Percentiles rank a stretch among this genome's conserved stretches.
phyloP scores from a whole-genome alignment of 2,113 vertebrate species.

The Globicephala melas region DNA sequence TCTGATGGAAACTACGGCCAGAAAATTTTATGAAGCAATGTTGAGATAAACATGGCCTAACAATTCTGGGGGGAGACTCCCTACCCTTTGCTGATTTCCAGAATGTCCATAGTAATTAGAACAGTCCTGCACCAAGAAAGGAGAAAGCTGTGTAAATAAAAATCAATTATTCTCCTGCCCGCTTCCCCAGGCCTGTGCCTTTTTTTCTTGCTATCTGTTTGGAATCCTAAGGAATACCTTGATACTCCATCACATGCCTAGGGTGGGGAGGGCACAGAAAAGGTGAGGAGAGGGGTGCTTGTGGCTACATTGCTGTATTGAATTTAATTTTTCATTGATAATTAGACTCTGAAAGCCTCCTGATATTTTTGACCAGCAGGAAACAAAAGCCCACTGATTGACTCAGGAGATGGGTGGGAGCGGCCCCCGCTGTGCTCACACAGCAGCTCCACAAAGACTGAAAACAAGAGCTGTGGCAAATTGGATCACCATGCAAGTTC shows the following conservation, averaged over 20 bases:
- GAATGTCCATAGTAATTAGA: constrained; percentile 88
- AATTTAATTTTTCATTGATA: constrained; percentile 91
- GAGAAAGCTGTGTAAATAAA: constrained; percentile 59
- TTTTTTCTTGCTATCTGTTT: constrained; percentile 82
- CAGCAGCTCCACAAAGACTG: constrained; percentile 88
- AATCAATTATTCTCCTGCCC: constrained; percentile 64
- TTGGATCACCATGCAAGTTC: constrained; percentile 94
- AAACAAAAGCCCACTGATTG: constrained; percentile 90
- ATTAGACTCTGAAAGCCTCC: constrained; percentile 91
- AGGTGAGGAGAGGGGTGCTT: constrained; percentile 75
- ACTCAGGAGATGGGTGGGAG: constrained; percentile 87
- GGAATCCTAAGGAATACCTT: constrained; percentile 90
- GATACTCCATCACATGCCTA: constrained; percentile 79
- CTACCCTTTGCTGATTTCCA: constrained; percentile 83
- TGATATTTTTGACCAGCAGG: constrained; percentile 90
- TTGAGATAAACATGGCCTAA: constrained; percentile 87
- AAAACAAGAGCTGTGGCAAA: constrained; percentile 94
- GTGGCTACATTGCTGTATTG: constrained; percentile 79
- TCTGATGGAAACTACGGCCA: constrained; percentile 85
- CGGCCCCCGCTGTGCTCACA: constrained; percentile 83
- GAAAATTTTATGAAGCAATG: constrained; percentile 78
- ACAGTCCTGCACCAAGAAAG: constrained; percentile 61
- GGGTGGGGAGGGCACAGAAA: constrained; percentile 74
- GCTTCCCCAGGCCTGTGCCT: neutral
- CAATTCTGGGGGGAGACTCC: constrained; percentile 88